Evolutionary conservation across 1,140 invertebrate genomes (phyloP).

Genomic region (Sycobia sp.): DNA sequence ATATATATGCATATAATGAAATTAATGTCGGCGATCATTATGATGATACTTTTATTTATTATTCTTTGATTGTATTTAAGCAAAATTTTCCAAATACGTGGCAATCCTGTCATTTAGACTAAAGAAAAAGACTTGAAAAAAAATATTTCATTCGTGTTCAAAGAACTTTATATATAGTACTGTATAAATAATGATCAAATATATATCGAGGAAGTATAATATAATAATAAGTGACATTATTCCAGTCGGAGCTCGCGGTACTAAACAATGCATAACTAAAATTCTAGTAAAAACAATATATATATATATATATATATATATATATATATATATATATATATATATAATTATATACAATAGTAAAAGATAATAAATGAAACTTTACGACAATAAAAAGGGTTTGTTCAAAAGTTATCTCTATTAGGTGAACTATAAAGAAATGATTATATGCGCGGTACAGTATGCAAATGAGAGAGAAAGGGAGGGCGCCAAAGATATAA

Average conservation of each 20-base stretch:
- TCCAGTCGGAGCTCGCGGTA: conserved; percentile 24
- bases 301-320: too few relatives aligned
- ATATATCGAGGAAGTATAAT: conserved; percentile 29
- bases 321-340: too few relatives aligned
- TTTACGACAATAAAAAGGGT: conserved; percentile 40
- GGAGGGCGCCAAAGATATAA: too few relatives aligned
- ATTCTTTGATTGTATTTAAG: too few relatives aligned
- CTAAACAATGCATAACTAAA: neutral
- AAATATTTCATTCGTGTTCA: conserved; percentile 25
- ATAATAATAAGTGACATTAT: conserved; percentile 28
- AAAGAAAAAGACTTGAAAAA: conserved; percentile 26
- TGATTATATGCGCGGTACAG: too few relatives aligned
- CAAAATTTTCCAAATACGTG: conserved; percentile 8
- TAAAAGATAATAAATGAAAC: conserved; percentile 40
- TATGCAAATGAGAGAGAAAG: conserved; percentile 16
- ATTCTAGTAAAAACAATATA: neutral
- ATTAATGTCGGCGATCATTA: too few relatives aligned
- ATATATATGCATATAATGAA: too few relatives aligned
- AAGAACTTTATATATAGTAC: conserved; percentile 19
- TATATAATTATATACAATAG: conserved; percentile 25
- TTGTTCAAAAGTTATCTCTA: neutral
- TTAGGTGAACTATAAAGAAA: neutral
- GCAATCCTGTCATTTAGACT: conserved; percentile 27
- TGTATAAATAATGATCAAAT: conserved; percentile 28
- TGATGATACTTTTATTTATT: too few relatives aligned